These are phyloP conservation scores for Crotalus helleri DNA, from an alignment of 2,113 vertebrate genomes.

Conservation along the genomic window DNA sequence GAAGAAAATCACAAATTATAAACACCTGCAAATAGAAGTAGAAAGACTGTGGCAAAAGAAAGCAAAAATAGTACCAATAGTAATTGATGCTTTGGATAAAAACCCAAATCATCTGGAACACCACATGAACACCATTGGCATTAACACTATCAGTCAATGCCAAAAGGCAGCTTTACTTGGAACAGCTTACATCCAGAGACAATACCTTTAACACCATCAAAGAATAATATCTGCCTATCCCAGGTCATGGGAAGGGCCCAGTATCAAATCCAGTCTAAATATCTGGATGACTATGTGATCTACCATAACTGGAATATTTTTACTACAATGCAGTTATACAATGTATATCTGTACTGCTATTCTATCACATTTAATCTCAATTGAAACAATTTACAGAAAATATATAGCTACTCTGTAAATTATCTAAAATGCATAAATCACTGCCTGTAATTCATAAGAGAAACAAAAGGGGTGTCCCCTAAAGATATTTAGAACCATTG, in stretches of 20 bases:
- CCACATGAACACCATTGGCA: background rate
- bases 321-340: conserved; percentile 3
- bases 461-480: background rate
- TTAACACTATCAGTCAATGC: background rate
- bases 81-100: background rate
- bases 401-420: rapidly evolving
- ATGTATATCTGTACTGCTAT: conserved; percentile 9
- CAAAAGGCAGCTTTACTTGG: background rate
- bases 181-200: background rate
- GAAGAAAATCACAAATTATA: background rate
- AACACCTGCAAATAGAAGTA: background rate
- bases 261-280: background rate
- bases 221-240: background rate
- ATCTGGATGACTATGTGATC: background rate
- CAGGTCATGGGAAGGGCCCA: background rate
- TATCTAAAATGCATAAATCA: background rate
- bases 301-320: conserved; percentile 14
- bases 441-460: background rate
- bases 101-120: background rate
- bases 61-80: background rate
- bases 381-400: background rate
- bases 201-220: background rate
- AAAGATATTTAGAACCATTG: background rate
- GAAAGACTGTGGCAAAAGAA: background rate
- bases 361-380: background rate